A percentile compares a stretch with the other conserved stretches of the same genome.
Conservation (phyloP, 1,140 invertebrate species). For the Lepidurus couesii region DNA sequence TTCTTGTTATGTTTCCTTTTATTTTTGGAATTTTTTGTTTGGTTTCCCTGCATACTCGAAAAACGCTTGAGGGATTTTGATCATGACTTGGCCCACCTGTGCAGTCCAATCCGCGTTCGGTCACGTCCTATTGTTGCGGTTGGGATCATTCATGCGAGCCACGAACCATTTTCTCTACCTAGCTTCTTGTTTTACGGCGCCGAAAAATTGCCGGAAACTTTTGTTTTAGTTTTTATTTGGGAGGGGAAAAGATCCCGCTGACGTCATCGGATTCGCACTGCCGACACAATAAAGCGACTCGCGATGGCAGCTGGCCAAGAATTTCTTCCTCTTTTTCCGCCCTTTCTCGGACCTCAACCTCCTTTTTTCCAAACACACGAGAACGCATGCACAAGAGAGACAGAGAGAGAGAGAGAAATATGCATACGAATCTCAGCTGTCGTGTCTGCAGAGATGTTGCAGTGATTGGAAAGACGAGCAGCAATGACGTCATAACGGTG, state of each 20-base stretch:
- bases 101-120: background rate
- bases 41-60: background rate
- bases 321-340: background rate
- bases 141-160: background rate
- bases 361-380: no score
- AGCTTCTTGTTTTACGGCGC: background rate
- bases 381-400: background rate
- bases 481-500: background rate
- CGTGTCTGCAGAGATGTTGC: background rate
- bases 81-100: constrained; percentile 5
- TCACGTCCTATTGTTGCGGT: constrained; percentile 17
- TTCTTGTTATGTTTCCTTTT: background rate
- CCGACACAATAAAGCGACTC: background rate
- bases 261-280: background rate
- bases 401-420: background rate
- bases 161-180: background rate
- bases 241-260: background rate
- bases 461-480: background rate
- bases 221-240: background rate
- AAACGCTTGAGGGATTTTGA: background rate
- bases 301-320: background rate
- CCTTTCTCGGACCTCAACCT: background rate
- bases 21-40: background rate
- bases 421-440: background rate
- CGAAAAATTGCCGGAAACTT: background rate